Evolutionary conservation across 2,797 vertebrate genomes (phyloP), one percentile per base, ranked within the genome.

Genomic region (Bradypodion ventrale): DNA sequence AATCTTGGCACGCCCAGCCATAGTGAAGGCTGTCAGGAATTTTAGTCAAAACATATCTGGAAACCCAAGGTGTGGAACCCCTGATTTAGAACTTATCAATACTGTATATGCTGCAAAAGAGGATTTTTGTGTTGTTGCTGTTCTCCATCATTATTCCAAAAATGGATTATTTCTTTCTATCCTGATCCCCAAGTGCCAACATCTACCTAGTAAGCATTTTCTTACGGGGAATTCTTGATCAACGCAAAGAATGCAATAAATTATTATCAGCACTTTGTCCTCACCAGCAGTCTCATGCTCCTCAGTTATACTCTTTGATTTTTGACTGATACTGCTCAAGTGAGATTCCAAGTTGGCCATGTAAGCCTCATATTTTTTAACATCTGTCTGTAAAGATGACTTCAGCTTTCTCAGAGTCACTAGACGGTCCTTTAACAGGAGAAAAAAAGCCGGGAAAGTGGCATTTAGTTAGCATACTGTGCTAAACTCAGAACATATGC

Each of bases 351-450:
- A 90, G 87, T 95, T 97, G 82, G 93, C 92, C 78, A 94, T 93
- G 89, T 97, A 99, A 87, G 95, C 96, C 88, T 97, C 96, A 62
- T 98, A 97, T 89, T 98, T 98, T 93, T 98, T 97, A 59, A 98
- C 95, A 80, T 99, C 98, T 27, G 96, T 92, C 94, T 99, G 97
- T 74, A 98, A 93, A 44, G 95, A 95, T 0, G 88, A 59, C 89
- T 96, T 97, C 75, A 97, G 65, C 3, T 96, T 98, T 87, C 95
- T 96, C 85, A 98, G 97, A 0, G 95, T 95, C 94, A 96, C 96
- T 76, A 99, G 94, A 60, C 97, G 97, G 90, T 99, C 98, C 98
- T 99, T 92, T 89, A 80, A 84, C 83, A 88, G 49, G 81, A 74
- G 84, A 89, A n/a, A 74, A 44, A 60, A 9, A 82, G 16, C 6